Percentiles rank a stretch among this genome's conserved stretches.
phyloP scores from a whole-genome alignment of 1,140 invertebrate species.

The Anoplophora glabripennis region DNA sequence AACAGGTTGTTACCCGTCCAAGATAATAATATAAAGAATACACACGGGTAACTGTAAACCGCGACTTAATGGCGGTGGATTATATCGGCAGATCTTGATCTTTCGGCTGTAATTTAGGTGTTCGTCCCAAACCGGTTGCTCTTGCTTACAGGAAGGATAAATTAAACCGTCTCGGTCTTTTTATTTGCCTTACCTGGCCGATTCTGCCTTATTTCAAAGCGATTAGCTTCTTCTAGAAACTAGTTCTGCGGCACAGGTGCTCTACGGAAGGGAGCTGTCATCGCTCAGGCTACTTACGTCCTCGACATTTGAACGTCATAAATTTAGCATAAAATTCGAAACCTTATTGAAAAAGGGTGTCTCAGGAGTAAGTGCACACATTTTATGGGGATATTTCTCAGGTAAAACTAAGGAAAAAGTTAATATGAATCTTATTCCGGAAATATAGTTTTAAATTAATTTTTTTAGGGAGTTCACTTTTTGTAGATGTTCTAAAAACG shows the following conservation, averaged over 20 bases:
- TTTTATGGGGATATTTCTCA: too few species aligned
- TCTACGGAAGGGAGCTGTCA: too few species aligned
- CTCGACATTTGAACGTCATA: background rate
- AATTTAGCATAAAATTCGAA: background rate
- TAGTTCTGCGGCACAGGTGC: background rate
- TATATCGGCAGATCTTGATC: constrained; percentile 7
- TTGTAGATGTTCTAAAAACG: too few species aligned
- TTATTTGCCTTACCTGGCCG: background rate
- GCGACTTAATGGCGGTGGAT: background rate
- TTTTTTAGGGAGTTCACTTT: too few species aligned
- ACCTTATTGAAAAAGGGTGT: background rate
- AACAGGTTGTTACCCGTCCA: constrained; percentile 7
- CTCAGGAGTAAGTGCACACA: too few species aligned
- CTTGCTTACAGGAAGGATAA: constrained; percentile 7
- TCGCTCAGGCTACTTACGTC: background rate
- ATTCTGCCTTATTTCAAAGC: background rate
- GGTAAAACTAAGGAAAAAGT: too few species aligned
- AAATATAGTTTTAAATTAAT: too few species aligned
- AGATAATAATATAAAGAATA: constrained; percentile 1
- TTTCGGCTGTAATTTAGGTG: background rate
- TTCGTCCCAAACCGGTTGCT: constrained; percentile 5
- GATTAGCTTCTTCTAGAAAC: background rate
- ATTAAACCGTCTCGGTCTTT: background rate
- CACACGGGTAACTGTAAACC: background rate
- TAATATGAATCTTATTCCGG: too few species aligned